Evolutionary conservation across 2,113 vertebrate species (phyloP).

Genomic region (Gadus macrocephalus): DNA sequence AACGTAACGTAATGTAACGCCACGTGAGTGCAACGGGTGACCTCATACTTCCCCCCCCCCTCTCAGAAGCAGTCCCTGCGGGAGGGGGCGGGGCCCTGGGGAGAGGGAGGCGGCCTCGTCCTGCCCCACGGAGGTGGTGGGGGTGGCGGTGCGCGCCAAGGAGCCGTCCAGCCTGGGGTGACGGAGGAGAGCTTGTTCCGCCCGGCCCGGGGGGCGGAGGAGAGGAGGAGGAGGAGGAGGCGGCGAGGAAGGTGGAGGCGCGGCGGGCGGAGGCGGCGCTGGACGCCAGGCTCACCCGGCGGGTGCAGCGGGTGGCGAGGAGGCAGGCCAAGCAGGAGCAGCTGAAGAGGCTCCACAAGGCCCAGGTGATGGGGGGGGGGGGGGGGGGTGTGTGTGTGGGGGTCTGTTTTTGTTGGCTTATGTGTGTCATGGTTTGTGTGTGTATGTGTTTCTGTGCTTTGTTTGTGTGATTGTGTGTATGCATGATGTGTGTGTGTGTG

Average conservation of each 20-base stretch:
- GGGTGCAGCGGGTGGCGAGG: conserved; percentile 84
- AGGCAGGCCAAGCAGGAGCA: conserved; percentile 91
- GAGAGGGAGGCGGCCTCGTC: conserved; percentile 34
- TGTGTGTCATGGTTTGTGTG: neutral
- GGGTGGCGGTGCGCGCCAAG: conserved; percentile 40
- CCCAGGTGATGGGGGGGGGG: conserved; percentile 74
- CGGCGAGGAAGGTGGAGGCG: conserved; percentile 61
- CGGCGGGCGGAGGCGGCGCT: conserved; percentile 72
- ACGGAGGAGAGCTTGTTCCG: conserved; percentile 70
- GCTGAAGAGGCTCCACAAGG: conserved; percentile 89
- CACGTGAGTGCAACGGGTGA: too few species aligned
- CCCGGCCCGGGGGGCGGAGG: conserved; percentile 63
- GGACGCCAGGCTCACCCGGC: conserved; percentile 79
- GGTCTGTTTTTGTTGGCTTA: neutral
- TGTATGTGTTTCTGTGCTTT: neutral
- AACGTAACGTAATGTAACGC: too few species aligned
- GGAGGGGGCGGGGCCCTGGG: neutral
- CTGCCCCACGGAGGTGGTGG: conserved; percentile 57
- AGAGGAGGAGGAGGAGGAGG: conserved; percentile 47
- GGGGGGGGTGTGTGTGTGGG: neutral
- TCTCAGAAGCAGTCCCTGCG: too few species aligned
- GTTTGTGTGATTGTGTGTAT: conserved; percentile 12
- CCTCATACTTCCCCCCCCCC: too few species aligned
- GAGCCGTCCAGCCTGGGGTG: conserved; percentile 62
- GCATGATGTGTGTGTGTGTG: neutral